These are phyloP conservation scores for Thecocarcelia acutangulata DNA, from an alignment of 2,888 invertebrate species.

Conservation along the genomic window DNA sequence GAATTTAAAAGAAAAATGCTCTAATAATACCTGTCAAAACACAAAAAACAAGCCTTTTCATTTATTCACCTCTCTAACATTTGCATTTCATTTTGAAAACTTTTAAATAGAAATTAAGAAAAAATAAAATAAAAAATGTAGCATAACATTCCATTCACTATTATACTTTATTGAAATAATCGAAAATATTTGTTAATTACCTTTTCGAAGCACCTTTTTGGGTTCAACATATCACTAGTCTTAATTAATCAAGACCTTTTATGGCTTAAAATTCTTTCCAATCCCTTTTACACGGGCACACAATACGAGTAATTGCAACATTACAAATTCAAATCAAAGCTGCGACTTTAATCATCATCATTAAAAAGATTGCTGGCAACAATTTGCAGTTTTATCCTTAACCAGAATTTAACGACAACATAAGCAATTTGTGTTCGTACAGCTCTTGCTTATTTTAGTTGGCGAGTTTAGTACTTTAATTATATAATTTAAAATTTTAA, in stretches of 20 bases:
- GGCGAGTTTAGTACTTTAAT: constrained; percentile 49
- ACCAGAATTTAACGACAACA: constrained; percentile 19
- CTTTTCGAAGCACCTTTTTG: not conserved
- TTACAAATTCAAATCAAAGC: constrained; percentile 49
- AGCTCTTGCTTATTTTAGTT: not conserved
- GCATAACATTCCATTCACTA: not conserved
- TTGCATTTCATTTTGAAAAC: too few species aligned
- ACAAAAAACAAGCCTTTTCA: too few species aligned
- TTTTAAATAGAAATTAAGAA: not conserved
- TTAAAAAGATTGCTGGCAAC: constrained; percentile 45
- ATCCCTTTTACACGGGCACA: not conserved
- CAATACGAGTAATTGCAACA: not conserved
- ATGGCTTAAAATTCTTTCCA: not conserved
- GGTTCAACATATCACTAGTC: constrained; percentile 9
- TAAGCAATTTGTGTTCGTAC: constrained; percentile 36
- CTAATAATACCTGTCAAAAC: too few species aligned
- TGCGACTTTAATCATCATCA: constrained; percentile 41
- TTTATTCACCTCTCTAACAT: too few species aligned
- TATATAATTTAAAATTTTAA: constrained; percentile 68
- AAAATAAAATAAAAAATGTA: not conserved
- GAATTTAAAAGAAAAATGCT: too few species aligned
- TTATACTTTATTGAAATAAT: not conserved
- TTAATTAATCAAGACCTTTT: constrained; percentile 22
- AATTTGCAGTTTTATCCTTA: constrained; percentile 62
- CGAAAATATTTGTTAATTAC: constrained; percentile 12